Conservation (phyloP, 2,113 vertebrate genomes). For the Callospermophilus lateralis region DNA sequence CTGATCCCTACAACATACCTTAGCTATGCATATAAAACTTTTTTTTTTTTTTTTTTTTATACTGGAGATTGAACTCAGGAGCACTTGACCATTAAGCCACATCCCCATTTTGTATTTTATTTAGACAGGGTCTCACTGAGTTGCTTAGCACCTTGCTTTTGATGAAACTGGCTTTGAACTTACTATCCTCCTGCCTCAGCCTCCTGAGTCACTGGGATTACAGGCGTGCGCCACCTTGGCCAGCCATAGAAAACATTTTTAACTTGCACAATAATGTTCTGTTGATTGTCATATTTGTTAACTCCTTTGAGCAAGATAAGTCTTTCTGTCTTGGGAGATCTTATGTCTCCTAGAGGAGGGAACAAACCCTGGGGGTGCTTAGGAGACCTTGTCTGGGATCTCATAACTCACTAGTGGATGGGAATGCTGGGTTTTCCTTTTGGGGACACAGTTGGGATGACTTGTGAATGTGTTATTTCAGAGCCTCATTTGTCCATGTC, state of each 20-base stretch:
- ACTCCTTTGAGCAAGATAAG: not conserved
- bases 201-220: too few species aligned
- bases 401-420: not conserved
- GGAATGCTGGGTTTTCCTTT: not conserved
- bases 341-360: not conserved
- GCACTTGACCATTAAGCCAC: too few species aligned
- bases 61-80: too few species aligned
- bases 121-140: too few species aligned
- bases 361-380: not conserved
- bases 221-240: too few species aligned
- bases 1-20: not conserved
- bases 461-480: not conserved
- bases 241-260: not conserved
- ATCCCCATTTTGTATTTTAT: too few species aligned
- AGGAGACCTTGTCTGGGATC: not conserved
- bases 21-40: not conserved
- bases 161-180: too few species aligned
- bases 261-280: not conserved
- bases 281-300: not conserved
- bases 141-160: too few species aligned
- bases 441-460: not conserved
- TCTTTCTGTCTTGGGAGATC: not conserved
- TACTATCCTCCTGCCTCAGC: too few species aligned
- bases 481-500: conserved; percentile 30
- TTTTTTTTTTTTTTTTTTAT: too few species aligned